phyloP scores from a whole-genome alignment of 2,113 vertebrate genomes.

The Nyctereutes procyonoides region DNA sequence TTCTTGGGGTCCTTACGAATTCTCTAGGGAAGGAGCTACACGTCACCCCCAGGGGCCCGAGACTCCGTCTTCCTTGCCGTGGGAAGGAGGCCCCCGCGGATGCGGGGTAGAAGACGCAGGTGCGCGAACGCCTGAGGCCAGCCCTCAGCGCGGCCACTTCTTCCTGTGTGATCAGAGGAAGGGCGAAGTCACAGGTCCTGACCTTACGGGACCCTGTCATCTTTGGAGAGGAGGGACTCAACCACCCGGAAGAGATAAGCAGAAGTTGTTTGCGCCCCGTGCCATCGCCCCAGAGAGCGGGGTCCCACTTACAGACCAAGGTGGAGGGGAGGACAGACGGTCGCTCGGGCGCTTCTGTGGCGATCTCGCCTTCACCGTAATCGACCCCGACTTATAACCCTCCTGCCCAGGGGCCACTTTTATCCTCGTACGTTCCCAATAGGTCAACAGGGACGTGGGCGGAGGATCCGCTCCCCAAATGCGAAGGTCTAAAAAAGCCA shows the following conservation, averaged over 20 bases:
- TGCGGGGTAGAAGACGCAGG: not conserved
- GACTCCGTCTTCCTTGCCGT: fast-evolving
- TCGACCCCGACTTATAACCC: not conserved
- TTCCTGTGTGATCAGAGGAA: not conserved
- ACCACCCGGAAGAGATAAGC: fast-evolving
- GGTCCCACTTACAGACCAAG: fast-evolving
- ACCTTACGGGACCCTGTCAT: not conserved
- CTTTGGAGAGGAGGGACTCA: not conserved
- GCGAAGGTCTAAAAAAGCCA: not conserved
- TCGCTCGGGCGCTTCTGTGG: not conserved
- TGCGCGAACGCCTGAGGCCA: not conserved
- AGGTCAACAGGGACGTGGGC: not conserved
- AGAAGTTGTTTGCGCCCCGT: fast-evolving
- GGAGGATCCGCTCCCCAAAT: not conserved
- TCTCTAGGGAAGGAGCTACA: not conserved
- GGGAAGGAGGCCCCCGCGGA: not conserved
- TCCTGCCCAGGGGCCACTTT: too few species aligned
- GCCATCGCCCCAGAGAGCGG: not conserved
- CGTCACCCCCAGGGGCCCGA: not conserved
- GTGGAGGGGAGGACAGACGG: not conserved
- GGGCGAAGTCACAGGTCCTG: not conserved
- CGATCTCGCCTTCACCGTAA: fast-evolving
- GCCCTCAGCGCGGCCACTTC: not conserved
- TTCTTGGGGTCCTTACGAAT: not conserved
- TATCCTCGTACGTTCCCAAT: not conserved